phyloP scores from a whole-genome alignment of 1,140 invertebrate genomes.

The Euura saliciscinereae region DNA sequence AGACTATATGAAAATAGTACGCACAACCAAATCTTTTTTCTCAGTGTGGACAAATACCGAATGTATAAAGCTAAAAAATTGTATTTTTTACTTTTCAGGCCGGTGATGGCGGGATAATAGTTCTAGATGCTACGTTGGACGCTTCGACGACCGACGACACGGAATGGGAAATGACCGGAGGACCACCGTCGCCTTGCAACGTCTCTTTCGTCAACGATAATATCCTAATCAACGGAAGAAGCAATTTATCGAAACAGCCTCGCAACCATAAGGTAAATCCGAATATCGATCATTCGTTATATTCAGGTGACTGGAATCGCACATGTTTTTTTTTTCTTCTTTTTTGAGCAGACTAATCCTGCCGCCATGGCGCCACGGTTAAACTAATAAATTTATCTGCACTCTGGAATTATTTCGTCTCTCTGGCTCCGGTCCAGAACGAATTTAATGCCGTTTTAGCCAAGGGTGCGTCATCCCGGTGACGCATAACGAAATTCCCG shows the following conservation, averaged over 20 bases:
- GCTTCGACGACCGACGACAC: slow-evolving; percentile 72
- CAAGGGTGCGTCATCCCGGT: not conserved
- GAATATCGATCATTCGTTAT: not conserved
- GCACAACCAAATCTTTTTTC: too few species aligned
- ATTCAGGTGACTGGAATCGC: too few species aligned
- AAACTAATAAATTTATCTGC: too few species aligned
- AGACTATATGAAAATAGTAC: too few species aligned
- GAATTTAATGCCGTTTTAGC: not conserved
- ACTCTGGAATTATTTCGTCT: not conserved
- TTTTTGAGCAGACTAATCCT: too few species aligned
- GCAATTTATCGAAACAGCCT: slow-evolving; percentile 72
- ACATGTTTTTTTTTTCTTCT: too few species aligned
- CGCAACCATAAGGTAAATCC: slow-evolving; percentile 66
- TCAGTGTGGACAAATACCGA: too few species aligned
- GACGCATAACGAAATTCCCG: slow-evolving; percentile 2
- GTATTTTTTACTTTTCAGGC: slow-evolving; percentile 55
- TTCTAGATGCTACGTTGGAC: slow-evolving; percentile 63
- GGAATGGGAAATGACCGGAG: slow-evolving; percentile 64
- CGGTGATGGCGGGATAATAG: slow-evolving; percentile 72
- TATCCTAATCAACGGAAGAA: slow-evolving; percentile 85
- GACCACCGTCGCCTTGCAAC: slow-evolving; percentile 79
- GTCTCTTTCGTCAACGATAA: slow-evolving; percentile 88
- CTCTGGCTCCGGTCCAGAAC: not conserved
- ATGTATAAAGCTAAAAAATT: too few species aligned
- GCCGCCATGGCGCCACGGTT: too few species aligned